Percentiles rank a stretch among this genome's conserved stretches.
Conservation (phyloP, 1,140 invertebrate genomes). For the Chionoecetes opilio region DNA sequence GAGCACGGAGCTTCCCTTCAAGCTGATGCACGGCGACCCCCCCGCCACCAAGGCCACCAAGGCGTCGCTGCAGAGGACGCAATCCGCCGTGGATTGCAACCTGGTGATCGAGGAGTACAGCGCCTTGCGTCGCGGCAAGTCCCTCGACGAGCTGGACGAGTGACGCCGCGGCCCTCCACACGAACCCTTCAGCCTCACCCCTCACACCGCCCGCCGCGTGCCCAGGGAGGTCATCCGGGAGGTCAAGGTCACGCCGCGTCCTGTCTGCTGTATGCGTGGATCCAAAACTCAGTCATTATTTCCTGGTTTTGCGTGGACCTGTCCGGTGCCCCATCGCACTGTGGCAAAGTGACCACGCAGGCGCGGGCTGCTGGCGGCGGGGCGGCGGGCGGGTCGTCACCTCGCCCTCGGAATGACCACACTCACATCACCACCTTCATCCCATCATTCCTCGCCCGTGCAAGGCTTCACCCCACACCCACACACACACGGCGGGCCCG, state of each 20-base stretch:
- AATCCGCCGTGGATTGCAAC: conserved; percentile 29
- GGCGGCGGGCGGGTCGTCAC: too few species aligned
- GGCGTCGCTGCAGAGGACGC: not conserved
- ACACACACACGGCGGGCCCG: too few species aligned
- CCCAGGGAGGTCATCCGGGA: not conserved
- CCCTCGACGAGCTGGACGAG: conserved; percentile 45
- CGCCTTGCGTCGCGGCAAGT: conserved; percentile 4
- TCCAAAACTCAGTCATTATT: too few species aligned
- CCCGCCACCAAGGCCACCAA: too few species aligned
- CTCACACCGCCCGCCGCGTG: not conserved
- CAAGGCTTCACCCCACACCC: too few species aligned
- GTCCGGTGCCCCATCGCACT: too few species aligned
- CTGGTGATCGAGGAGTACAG: conserved; percentile 52
- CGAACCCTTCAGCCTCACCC: not conserved
- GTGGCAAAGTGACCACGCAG: too few species aligned
- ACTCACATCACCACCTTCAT: too few species aligned
- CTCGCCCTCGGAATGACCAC: too few species aligned
- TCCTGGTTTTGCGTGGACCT: too few species aligned
- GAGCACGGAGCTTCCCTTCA: conserved; percentile 85
- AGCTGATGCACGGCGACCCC: conserved; percentile 52
- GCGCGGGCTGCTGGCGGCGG: too few species aligned
- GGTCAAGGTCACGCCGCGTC: not conserved
- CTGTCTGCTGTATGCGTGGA: not conserved
- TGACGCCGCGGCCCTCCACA: not conserved
- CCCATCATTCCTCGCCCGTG: too few species aligned